Evolutionary conservation across 1,140 invertebrate species (phyloP), one percentile per base, ranked within the genome.

Genomic region (Probaryconus sp.): DNA sequence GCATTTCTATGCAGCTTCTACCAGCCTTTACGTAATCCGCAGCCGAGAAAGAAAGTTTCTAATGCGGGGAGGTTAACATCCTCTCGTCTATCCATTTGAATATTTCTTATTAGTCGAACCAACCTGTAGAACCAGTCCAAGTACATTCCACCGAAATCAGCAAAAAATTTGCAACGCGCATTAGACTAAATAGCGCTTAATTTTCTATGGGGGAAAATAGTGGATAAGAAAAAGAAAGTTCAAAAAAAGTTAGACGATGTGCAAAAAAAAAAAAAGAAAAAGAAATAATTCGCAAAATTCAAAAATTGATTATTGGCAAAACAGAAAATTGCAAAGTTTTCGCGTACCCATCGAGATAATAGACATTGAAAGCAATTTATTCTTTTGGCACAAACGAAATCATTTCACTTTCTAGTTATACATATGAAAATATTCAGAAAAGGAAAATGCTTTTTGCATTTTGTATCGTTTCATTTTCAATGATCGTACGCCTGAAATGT

Each of bases 11-110:
- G 75, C 69, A 69, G 65, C 70, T 70, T 73, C 58, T 73, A 65
- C 43, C 26, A 58, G 70, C 75, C 50, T 74, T 77, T 77, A 71
- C 76, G 65, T 77, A 77, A 73, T 74, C 65, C 61, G 45, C 65
- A 74, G 40, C 61, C 70, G 33, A 70, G 74, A 78, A 70, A 76
- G 78, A 81, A 84, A 83, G 80, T 83, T 83, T 83, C 79, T 79
- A 82, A 81, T 80, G 75, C 77, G 73, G 77, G 67, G 71, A 75
- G 71, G 71, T 78, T 75, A 73, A 77, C 75, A 74, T 77, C 76
- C 76, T 77, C 70, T 70, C 65, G 65, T 73, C 70, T 74, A 53
- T 74, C 67, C 80, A 84, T 83, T 83, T 85, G 81, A 85, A 84
- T 77, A 73, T 77, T 33, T 53, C 65, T 65, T 73, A 77, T 77